Percentiles rank a stretch among this genome's conserved stretches.
Conservation (phyloP, 2,113 vertebrate species). For the Naja naja region DNA sequence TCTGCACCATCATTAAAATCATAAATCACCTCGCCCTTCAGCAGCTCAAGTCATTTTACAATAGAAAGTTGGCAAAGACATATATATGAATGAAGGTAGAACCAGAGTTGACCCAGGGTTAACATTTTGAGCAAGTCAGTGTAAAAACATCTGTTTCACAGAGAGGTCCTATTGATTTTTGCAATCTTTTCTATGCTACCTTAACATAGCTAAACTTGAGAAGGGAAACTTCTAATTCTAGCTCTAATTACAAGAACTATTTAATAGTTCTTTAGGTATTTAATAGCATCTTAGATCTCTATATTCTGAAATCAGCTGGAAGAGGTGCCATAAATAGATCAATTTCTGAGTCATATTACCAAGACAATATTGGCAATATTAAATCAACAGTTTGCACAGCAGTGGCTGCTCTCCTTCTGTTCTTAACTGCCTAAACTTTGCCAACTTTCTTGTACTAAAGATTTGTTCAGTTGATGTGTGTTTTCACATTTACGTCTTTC, state of each 20-base stretch:
- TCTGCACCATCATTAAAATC: not conserved
- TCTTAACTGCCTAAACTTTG: not conserved
- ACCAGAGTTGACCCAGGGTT: not conserved
- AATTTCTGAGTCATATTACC: not conserved
- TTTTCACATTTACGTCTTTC: not conserved
- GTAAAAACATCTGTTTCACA: not conserved
- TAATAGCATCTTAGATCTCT: not conserved
- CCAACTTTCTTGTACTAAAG: not conserved
- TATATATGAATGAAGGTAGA: not conserved
- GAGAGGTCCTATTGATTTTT: not conserved
- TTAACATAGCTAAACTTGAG: not conserved
- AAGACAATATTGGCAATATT: not conserved
- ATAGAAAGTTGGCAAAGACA: not conserved
- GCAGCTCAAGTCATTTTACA: not conserved
- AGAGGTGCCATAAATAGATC: not conserved
- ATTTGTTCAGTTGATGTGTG: not conserved
- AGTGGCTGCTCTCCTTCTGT: not conserved
- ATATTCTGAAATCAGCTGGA: not conserved
- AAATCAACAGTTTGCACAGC: not conserved
- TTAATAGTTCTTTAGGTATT: too few relatives aligned
- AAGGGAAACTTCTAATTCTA: not conserved
- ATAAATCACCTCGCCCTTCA: not conserved
- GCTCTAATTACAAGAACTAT: not conserved
- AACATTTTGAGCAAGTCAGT: not conserved
- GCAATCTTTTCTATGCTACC: not conserved